Conservation (phyloP, 2,888 invertebrate species). For the Pharmacophagus antenor region DNA sequence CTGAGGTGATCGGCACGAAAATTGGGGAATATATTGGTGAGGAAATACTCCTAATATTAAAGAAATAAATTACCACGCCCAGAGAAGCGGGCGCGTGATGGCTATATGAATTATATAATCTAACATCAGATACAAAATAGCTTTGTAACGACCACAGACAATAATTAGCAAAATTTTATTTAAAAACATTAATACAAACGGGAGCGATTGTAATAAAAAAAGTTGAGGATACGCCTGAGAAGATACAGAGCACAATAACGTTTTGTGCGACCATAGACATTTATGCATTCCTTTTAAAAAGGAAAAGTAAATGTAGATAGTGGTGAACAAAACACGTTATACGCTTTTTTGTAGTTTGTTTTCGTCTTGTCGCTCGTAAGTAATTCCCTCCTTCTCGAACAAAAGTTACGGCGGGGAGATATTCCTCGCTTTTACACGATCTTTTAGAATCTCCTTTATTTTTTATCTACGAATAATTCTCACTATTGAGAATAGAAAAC, state of each 20-base stretch:
- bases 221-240: constrained; percentile 15
- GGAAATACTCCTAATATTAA: no score
- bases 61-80: no score
- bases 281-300: constrained; percentile 25
- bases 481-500: constrained; percentile 64
- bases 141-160: background rate
- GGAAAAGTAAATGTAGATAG: constrained; percentile 25
- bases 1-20: no score
- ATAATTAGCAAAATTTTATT: background rate
- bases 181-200: constrained; percentile 2
- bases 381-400: constrained; percentile 61
- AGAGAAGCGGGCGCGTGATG: no score
- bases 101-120: no score
- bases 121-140: background rate
- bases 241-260: constrained; percentile 15
- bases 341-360: constrained; percentile 65
- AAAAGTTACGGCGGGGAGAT: constrained; percentile 62
- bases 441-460: constrained; percentile 56
- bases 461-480: constrained; percentile 68
- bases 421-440: constrained; percentile 55
- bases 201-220: background rate
- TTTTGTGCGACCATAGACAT: constrained; percentile 21
- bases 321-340: constrained; percentile 41
- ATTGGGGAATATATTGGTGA: no score
- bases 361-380: constrained; percentile 66